These are phyloP conservation scores for Coregonus sp. DNA, from an alignment of 2,797 vertebrate species.

Conservation along the genomic window DNA sequence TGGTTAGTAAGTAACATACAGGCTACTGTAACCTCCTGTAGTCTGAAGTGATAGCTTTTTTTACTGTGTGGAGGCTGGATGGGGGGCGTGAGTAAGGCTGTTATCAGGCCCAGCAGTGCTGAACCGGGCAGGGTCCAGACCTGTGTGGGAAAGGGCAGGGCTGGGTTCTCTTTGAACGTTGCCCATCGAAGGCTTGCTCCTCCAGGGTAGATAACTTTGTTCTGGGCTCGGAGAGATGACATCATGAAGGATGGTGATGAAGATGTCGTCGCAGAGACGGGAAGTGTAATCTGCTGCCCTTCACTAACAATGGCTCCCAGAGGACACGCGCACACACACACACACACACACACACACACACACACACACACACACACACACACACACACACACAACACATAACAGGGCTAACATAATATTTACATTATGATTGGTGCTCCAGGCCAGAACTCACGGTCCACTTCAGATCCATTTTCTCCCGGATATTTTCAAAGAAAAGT, in stretches of 20 bases:
- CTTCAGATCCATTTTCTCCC: too few species aligned
- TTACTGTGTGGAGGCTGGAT: constrained; percentile 13
- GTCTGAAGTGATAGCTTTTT: neutral
- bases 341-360: too few species aligned
- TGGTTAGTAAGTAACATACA: too few species aligned
- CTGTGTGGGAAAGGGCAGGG: constrained; percentile 62
- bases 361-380: too few species aligned
- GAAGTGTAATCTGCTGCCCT: constrained; percentile 65
- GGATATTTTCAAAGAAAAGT: too few species aligned
- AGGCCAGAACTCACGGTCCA: too few species aligned
- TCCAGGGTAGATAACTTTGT: constrained; percentile 73
- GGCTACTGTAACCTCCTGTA: too few species aligned
- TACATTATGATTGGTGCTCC: too few species aligned
- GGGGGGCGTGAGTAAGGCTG: constrained; percentile 8
- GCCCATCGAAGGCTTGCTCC: constrained; percentile 46
- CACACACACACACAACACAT: too few species aligned
- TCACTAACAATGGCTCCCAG: constrained; percentile 47
- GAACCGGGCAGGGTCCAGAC: constrained; percentile 38
- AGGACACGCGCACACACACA: neutral
- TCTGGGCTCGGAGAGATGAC: constrained; percentile 61
- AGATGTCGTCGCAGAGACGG: constrained; percentile 58
- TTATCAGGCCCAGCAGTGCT: constrained; percentile 58
- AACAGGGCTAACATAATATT: too few species aligned
- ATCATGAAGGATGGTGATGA: constrained; percentile 71
- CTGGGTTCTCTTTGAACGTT: constrained; percentile 21